Evolutionary conservation across 1,140 invertebrate species (phyloP), one percentile per base, ranked within the genome.

Genomic region (Drosophila yakuba): DNA sequence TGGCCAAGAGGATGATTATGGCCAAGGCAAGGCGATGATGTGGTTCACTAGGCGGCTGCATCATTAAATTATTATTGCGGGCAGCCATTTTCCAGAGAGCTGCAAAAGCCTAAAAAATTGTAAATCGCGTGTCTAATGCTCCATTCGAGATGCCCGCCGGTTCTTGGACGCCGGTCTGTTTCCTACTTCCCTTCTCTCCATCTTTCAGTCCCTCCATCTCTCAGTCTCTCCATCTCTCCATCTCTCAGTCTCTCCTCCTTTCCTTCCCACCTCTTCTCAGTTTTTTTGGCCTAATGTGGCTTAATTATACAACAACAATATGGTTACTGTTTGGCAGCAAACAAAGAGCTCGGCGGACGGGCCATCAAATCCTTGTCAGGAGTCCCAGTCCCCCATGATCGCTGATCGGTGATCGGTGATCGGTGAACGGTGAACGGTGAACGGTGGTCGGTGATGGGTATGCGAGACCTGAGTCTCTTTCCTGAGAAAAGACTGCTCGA

Each of bases 51-150:
- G 68, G 76, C 77, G 71, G 74, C 79, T 83, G 75, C 83, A 89
- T 89, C 79, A 88, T 88, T 83, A 88, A 88, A 88, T 83, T 83
- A 88, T 88, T 89, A 86, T 88, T 86, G 74, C 82, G 74, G 60
- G 15, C 51, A 68, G 79, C 56, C 54, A 83, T 78, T 71, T 67
- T 77, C 76, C 74, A 78, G 17, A 74, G 17, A 57, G 25, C 55
- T 39, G 52, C 59, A 64, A 64, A 52, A 73, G 60, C 62, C 41
- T 67, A 41, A 79, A 61, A 79, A 75, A 75, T 88, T 79, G 64
- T 56, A 79, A 79, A 88, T 79, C 64, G 83, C 84, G 63, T 88
- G 80, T 76, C 83, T 83, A 83, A 88, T 89, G 79, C 72, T 64
- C 41, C 61, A 63, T 79, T 79, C 71, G 79, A 78, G 63, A 73